Conservation (phyloP, 2,888 invertebrate species). For the Tortricodes alternella region DNA sequence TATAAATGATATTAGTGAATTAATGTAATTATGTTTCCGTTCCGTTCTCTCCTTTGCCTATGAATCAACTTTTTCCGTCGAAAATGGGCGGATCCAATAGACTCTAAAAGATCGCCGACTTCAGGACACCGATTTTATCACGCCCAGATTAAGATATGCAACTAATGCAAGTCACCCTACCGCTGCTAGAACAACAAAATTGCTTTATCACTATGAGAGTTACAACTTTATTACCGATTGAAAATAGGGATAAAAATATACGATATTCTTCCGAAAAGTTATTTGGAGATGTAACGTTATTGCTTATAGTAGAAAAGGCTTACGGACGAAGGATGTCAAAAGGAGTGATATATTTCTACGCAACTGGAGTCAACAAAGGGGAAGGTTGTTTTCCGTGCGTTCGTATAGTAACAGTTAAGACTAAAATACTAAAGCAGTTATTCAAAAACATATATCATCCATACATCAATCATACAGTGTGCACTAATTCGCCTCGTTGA, state of each 20-base stretch:
- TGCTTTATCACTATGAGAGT: too few relatives aligned
- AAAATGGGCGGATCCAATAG: neutral
- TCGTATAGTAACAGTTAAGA: too few relatives aligned
- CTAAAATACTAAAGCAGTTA: too few relatives aligned
- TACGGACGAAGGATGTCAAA: neutral
- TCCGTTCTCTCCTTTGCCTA: neutral
- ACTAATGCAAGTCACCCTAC: conserved; percentile 49
- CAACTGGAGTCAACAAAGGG: neutral
- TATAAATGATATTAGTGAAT: too few relatives aligned
- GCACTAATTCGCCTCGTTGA: neutral
- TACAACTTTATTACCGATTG: neutral
- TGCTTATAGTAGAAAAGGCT: neutral
- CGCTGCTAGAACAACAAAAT: conserved; percentile 24
- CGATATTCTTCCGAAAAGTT: conserved; percentile 30
- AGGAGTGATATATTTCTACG: neutral
- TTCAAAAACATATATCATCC: too few relatives aligned
- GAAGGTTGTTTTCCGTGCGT: neutral
- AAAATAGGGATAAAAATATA: conserved; percentile 1
- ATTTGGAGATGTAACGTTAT: neutral
- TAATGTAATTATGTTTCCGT: too few relatives aligned
- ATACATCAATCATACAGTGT: too few relatives aligned
- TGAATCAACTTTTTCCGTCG: neutral
- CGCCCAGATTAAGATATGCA: conserved; percentile 41
- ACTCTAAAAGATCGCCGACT: neutral
- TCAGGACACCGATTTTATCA: neutral